Evolutionary conservation across 2,888 invertebrate genomes (phyloP), one percentile per base, ranked within the genome.

Genomic region (Seira sanloemensis): DNA sequence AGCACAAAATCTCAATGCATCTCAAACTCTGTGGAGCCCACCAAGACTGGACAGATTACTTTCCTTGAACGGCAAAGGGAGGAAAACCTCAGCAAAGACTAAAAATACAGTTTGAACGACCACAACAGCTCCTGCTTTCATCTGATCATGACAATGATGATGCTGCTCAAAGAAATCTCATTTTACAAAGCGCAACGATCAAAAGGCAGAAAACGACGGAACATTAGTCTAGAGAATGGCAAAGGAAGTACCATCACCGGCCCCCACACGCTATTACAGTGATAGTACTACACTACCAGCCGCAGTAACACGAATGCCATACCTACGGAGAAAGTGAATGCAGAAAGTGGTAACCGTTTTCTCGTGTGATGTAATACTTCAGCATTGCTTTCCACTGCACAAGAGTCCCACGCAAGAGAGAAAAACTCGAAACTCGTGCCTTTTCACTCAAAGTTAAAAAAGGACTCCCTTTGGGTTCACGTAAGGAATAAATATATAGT

Each of bases 361-460:
- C 58, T 58, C 9, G 58, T 18, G 58, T 58, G 58, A 58, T 58
- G 58, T 18, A 58, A 58, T n/a, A 58, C 58, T 58, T 58, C 58
- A 58, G 58, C 58, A 58, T 58, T 58, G 58, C 58, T 18, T 58
- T n/a, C 58, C 58, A 58, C 9, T 18, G n/a, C 7, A 58, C 58
- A n/a, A n/a, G n/a, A 58, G 18, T 18, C 58, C 58, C 58, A 37
- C 58, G 2, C 37, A 65, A 62, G 81, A n/a, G n/a, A n/a, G n/a
- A n/a, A n/a, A n/a, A n/a, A n/a, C n/a, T n/a, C n/a, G n/a, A 68
- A 66, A 68, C 65, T 73, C 54, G 74, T 76, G 75, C 16, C 54
- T 77, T 77, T 67, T 50, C 46, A 65, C n/a, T n/a, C 37, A 21
- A 24, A 58, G 9, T 37, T n/a, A 37, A 12, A 12, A n/a, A 54